Evolutionary conservation across 2,888 invertebrate genomes (phyloP).

Genomic region (Luperina nickerlii): DNA sequence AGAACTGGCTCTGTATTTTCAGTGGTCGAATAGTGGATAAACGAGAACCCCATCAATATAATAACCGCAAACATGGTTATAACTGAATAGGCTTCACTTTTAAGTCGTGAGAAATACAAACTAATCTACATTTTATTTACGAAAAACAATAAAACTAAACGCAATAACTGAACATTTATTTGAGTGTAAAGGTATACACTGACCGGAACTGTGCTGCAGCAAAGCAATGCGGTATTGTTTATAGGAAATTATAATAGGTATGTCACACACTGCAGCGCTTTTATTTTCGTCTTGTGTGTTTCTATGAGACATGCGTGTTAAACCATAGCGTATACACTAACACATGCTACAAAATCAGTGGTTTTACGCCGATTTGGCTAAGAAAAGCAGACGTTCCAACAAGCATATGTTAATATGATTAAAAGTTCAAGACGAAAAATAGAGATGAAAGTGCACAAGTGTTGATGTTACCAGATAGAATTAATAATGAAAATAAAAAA

Average conservation of each 20-base stretch:
- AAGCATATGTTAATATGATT: background rate
- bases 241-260: background rate
- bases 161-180: conserved; percentile 32
- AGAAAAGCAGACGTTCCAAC: background rate
- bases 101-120: conserved; percentile 4
- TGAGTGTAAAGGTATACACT: conserved; percentile 13
- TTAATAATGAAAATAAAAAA: too few relatives aligned
- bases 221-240: background rate
- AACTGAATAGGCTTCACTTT: background rate
- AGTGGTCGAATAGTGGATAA: conserved; percentile 18
- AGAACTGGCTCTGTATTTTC: background rate
- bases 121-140: conserved; percentile 6
- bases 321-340: background rate
- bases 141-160: conserved; percentile 50
- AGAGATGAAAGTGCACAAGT: too few relatives aligned
- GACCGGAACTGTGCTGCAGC: background rate
- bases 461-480: too few relatives aligned
- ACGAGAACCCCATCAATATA: conserved; percentile 25
- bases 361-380: background rate
- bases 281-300: background rate
- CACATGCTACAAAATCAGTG: background rate
- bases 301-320: background rate
- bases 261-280: background rate
- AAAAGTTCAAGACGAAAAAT: background rate
- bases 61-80: conserved; percentile 35